These are phyloP conservation scores for Oceanodroma tethys DNA, from an alignment of 2,113 vertebrate genomes.

Conservation along the genomic window DNA sequence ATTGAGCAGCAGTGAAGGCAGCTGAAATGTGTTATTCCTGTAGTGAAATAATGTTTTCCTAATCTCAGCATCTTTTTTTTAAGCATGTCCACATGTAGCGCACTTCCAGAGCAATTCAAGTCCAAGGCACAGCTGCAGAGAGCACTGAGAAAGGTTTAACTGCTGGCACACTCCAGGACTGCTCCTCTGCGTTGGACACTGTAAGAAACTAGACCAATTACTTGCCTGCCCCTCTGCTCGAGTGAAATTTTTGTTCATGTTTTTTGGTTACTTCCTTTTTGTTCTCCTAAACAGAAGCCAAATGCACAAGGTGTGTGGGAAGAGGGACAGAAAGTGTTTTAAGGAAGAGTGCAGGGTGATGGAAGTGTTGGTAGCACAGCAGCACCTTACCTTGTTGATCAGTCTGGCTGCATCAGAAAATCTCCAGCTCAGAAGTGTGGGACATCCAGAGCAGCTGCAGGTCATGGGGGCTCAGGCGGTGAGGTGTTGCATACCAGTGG, in stretches of 20 bases:
- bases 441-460: neutral
- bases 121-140: conserved; percentile 43
- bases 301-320: neutral
- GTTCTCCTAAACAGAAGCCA: neutral
- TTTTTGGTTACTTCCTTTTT: neutral
- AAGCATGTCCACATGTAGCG: conserved; percentile 43
- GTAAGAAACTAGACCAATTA: neutral
- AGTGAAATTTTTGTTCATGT: neutral
- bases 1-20: neutral
- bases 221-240: neutral
- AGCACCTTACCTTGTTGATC: neutral
- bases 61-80: conserved; percentile 59
- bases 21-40: conserved; percentile 55
- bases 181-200: neutral
- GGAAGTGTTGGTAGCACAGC: neutral
- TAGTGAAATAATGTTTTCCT: conserved; percentile 59
- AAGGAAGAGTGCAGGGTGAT: neutral
- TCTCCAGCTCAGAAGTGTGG: neutral
- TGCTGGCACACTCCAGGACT: neutral
- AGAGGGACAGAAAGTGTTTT: neutral
- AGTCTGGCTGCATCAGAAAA: neutral
- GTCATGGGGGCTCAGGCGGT: neutral
- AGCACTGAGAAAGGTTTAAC: conserved; percentile 5
- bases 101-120: conserved; percentile 4
- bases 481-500: neutral